phyloP scores from a whole-genome alignment of 1,140 invertebrate genomes.

The Drosophila auraria region DNA sequence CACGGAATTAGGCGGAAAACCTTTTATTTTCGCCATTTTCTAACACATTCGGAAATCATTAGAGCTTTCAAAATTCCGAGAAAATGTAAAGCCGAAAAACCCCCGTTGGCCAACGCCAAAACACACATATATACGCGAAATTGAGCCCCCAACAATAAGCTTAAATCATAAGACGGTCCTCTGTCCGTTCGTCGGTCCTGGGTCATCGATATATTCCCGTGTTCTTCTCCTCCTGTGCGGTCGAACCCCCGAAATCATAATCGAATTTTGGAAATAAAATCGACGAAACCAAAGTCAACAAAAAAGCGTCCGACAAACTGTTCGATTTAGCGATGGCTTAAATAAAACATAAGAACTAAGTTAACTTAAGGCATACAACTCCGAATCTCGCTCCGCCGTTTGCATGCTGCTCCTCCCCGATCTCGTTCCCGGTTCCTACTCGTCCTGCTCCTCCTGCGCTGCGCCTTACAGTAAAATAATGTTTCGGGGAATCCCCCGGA shows the following conservation, averaged over 20 bases:
- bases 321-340: constrained; percentile 62
- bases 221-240: neutral
- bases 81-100: constrained; percentile 16
- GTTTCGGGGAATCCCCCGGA: constrained; percentile 15
- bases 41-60: neutral
- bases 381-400: constrained; percentile 48
- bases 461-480: constrained; percentile 64
- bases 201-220: constrained; percentile 22
- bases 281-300: constrained; percentile 50
- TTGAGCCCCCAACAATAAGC: constrained; percentile 66
- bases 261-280: constrained; percentile 32
- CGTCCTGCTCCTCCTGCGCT: constrained; percentile 20
- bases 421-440: constrained; percentile 25
- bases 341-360: constrained; percentile 76
- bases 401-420: constrained; percentile 55
- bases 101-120: constrained; percentile 14
- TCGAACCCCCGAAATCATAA: constrained; percentile 20
- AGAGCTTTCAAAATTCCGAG: neutral
- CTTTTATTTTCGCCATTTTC: neutral
- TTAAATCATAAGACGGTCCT: constrained; percentile 59
- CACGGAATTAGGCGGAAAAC: neutral
- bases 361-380: constrained; percentile 78
- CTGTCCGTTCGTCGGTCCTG: constrained; percentile 32
- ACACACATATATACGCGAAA: constrained; percentile 38
- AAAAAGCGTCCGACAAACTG: constrained; percentile 42